Percentiles rank a stretch among this genome's conserved stretches.
These are phyloP conservation scores for Camelus bactrianus DNA, from an alignment of 2,113 vertebrate species.

Conservation along the genomic window DNA sequence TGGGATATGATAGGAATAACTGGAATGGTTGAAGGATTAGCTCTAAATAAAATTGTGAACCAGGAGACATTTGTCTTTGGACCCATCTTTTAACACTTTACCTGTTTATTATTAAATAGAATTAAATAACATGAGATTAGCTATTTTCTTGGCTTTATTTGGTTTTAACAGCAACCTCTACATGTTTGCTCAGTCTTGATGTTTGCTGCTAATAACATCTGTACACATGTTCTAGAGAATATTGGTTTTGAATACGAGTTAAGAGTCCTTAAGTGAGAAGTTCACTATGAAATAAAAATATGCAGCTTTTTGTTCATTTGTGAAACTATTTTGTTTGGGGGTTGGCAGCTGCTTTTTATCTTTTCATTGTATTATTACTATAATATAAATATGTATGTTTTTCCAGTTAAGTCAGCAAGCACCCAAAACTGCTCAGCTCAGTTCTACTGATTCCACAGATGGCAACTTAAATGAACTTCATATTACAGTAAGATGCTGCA, in stretches of 20 bases:
- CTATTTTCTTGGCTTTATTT: not conserved
- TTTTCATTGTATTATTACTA: conserved; percentile 44
- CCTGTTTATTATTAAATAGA: not conserved
- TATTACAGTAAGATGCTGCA: conserved; percentile 89
- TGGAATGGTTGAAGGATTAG: not conserved
- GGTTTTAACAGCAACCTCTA: conserved; percentile 1
- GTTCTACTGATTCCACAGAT: conserved; percentile 73
- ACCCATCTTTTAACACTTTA: not conserved
- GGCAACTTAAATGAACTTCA: conserved; percentile 90
- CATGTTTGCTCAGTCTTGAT: not conserved
- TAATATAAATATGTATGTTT: conserved; percentile 80
- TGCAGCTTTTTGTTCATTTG: conserved; percentile 40
- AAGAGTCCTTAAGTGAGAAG: conserved; percentile 44
- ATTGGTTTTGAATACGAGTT: conserved; percentile 35
- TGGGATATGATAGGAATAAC: not conserved
- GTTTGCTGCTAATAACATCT: not conserved
- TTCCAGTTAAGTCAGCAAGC: conserved; percentile 82
- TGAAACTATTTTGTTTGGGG: conserved; percentile 29
- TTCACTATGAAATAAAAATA: conserved; percentile 25
- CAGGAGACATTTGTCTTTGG: not conserved
- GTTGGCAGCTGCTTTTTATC: conserved; percentile 57
- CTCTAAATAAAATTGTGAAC: not conserved
- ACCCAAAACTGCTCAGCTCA: conserved; percentile 75
- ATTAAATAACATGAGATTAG: not conserved
- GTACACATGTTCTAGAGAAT: not conserved